Conservation (phyloP, 2,113 vertebrate species). For the Elachura formosa region DNA sequence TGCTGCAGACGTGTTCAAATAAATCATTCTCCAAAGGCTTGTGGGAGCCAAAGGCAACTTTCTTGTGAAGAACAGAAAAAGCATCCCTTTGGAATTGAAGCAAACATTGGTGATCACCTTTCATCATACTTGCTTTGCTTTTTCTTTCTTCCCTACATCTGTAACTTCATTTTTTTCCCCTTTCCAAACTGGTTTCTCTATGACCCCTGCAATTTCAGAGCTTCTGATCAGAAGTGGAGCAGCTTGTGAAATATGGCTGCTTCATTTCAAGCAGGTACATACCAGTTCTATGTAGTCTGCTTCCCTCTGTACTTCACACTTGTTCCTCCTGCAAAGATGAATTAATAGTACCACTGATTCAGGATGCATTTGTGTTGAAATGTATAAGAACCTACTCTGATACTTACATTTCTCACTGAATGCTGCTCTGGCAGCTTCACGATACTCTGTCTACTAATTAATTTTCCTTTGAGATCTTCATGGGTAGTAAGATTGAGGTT, state of each 20-base stretch:
- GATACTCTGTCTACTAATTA: not conserved
- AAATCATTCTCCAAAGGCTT: not conserved
- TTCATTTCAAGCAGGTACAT: not conserved
- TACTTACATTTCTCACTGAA: not conserved
- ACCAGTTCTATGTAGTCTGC: not conserved
- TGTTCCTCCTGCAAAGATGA: not conserved
- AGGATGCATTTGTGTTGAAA: not conserved
- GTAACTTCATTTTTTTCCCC: not conserved
- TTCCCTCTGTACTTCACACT: not conserved
- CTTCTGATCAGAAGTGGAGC: not conserved
- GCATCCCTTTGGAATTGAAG: not conserved
- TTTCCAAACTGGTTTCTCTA: not conserved
- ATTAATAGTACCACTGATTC: not conserved
- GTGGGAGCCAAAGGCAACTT: not conserved
- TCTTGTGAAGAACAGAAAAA: not conserved
- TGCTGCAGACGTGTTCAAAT: not conserved
- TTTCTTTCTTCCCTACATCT: not conserved
- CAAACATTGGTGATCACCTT: not conserved
- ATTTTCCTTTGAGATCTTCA: not conserved
- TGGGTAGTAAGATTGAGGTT: not conserved
- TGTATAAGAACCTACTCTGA: not conserved
- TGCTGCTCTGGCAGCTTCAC: not conserved
- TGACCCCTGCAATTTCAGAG: not conserved
- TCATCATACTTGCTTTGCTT: not conserved
- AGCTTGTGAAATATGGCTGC: not conserved